Evolutionary conservation across 2,888 invertebrate genomes (phyloP), one percentile per base, ranked within the genome.

Genomic region (Meliscaeva auricollis): DNA sequence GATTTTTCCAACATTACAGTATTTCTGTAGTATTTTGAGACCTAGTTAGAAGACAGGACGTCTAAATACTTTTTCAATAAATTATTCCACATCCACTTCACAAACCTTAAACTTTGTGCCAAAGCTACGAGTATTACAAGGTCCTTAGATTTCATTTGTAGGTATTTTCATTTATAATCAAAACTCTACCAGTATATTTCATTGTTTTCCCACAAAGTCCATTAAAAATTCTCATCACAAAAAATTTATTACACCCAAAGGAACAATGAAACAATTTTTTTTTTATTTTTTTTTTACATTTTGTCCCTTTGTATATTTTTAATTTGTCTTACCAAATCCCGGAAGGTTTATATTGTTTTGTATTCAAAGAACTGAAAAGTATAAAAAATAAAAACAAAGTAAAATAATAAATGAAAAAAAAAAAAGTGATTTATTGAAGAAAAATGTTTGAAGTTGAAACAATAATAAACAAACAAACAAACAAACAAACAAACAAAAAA

Each of bases 241-340:
- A 17, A 13, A 75, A 35, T 66, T 75, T 48, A 66, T 66, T 66
- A 66, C 66, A 66, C 75, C 66, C 75, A 35, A 30, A 75, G 66
- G 75, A 54, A 52, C 54, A 32, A 75, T 38, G 30, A 48, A 38
- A 46, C 9, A 13, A 6, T 38, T 38, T 38, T 38, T 38, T 38
- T 38, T 35, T 35, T 35, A 8, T 35, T 8, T 9, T 35, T 38
- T 13, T 9, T 38, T 38, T 38, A 8, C 11, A 1, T 9, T 38
- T 6, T 38, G 56, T 38, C 38, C 32, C 30, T 30, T 46, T 46
- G 15, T 46, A 46, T 46, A 17, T 46, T 60, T 68, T 66, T 66
- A 41, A 41, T 44, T 64, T 54, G 11, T 66, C 41, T 60, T 32
- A 64, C 64, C 46, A 46, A 64, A 64, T 64, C 64, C 64, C 64